Evolutionary conservation across 2,113 vertebrate genomes (phyloP).

Genomic region (Scartelaos histophorus): DNA sequence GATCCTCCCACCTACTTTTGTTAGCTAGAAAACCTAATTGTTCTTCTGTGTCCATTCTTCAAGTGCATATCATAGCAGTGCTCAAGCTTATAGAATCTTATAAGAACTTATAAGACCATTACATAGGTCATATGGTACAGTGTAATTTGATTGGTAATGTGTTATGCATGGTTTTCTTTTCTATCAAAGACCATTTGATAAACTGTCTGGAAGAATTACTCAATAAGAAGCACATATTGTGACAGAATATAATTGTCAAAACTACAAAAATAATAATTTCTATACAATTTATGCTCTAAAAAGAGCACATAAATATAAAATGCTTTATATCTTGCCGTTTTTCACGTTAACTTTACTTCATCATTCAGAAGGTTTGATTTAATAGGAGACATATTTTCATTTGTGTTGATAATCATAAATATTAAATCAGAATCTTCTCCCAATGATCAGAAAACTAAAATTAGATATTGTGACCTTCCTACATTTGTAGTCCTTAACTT

Average conservation of each 20-base stretch:
- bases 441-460: too few species aligned
- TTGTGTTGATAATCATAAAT: too few species aligned
- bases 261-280: too few species aligned
- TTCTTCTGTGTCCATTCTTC: slow-evolving; percentile 5
- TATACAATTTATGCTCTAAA: too few species aligned
- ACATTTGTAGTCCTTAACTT: neutral
- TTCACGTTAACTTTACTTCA: too few species aligned
- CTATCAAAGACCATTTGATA: neutral
- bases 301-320: too few species aligned
- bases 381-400: too few species aligned
- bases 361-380: too few species aligned
- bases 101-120: neutral
- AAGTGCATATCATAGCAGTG: neutral
- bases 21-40: slow-evolving; percentile 12
- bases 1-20: slow-evolving; percentile 4
- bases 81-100: neutral
- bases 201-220: neutral
- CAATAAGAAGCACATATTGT: neutral
- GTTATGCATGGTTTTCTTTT: neutral
- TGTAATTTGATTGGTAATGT: neutral
- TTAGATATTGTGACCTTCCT: too few species aligned
- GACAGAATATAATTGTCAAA: neutral
- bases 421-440: too few species aligned
- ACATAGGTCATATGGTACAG: neutral
- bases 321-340: too few species aligned